Evolutionary conservation across 2,797 vertebrate genomes (phyloP).

Genomic region (Alcedo atthis): DNA sequence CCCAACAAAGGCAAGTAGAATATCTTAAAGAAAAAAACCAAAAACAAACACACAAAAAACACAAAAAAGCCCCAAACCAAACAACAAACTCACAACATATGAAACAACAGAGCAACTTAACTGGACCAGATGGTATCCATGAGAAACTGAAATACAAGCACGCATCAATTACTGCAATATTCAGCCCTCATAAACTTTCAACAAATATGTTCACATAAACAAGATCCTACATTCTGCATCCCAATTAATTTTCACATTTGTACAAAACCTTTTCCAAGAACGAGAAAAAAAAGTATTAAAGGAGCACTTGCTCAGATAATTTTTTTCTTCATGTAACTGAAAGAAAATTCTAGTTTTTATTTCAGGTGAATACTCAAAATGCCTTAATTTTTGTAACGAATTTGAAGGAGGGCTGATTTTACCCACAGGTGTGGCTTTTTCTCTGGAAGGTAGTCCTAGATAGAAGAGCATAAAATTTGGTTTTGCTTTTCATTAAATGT

Average conservation of each 20-base stretch:
- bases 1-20: neutral
- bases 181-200: conserved; percentile 50
- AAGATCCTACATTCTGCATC: conserved; percentile 26
- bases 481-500: neutral
- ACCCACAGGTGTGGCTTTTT: neutral
- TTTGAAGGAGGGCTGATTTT: neutral
- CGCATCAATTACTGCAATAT: conserved; percentile 51
- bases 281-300: neutral
- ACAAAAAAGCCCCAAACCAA: neutral
- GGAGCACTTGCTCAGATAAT: neutral
- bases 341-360: conserved; percentile 11
- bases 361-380: neutral
- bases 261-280: conserved; percentile 21
- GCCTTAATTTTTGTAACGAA: neutral
- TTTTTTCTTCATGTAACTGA: neutral
- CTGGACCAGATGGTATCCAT: conserved; percentile 20
- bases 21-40: neutral
- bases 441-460: neutral
- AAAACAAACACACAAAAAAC: too few relatives aligned
- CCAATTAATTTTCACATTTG: conserved; percentile 56
- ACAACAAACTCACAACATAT: neutral
- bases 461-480: neutral
- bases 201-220: conserved; percentile 61
- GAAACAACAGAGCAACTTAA: conserved; percentile 28
- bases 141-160: conserved; percentile 50